Conservation (phyloP, 2,888 invertebrate genomes). For the Euclidia mi region DNA sequence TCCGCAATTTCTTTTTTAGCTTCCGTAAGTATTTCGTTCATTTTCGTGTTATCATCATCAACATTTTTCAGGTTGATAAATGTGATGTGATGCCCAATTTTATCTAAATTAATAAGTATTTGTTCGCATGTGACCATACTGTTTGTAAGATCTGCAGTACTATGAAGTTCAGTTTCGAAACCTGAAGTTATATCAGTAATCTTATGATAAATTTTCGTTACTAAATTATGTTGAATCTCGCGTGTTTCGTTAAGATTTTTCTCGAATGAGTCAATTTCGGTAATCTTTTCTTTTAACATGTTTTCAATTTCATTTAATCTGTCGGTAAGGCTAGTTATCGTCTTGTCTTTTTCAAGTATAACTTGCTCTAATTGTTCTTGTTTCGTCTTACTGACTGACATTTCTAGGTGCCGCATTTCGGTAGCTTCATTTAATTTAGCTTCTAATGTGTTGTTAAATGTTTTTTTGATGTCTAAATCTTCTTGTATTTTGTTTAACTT, state of each 20-base stretch:
- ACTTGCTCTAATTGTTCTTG: conserved; percentile 42
- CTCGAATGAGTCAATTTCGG: conserved; percentile 42
- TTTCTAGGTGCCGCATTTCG: conserved; percentile 24
- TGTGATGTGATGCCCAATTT: conserved; percentile 59
- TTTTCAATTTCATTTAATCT: conserved; percentile 42
- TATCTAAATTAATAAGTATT: conserved; percentile 65
- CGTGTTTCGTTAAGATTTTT: conserved; percentile 37
- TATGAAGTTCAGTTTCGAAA: conserved; percentile 55
- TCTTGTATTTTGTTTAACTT: conserved; percentile 38
- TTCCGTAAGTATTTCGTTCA: conserved; percentile 47
- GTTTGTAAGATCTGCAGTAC: conserved; percentile 33
- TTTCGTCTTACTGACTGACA: conserved; percentile 46
- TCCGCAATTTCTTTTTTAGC: conserved; percentile 61
- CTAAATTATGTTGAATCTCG: conserved; percentile 51
- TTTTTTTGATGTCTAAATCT: conserved; percentile 30
- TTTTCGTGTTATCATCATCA: conserved; percentile 43
- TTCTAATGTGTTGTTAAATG: conserved; percentile 25
- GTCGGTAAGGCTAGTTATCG: conserved; percentile 38
- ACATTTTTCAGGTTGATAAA: conserved; percentile 47
- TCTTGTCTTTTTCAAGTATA: conserved; percentile 45
- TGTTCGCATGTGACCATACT: conserved; percentile 52
- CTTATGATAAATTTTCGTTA: conserved; percentile 61
- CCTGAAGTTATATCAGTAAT: conserved; percentile 51
- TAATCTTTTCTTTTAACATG: conserved; percentile 49
- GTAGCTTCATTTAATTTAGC: conserved; percentile 26